Evolutionary conservation across 1,140 invertebrate species (phyloP), one percentile per base, ranked within the genome.

Genomic region (Magallana gigas): DNA sequence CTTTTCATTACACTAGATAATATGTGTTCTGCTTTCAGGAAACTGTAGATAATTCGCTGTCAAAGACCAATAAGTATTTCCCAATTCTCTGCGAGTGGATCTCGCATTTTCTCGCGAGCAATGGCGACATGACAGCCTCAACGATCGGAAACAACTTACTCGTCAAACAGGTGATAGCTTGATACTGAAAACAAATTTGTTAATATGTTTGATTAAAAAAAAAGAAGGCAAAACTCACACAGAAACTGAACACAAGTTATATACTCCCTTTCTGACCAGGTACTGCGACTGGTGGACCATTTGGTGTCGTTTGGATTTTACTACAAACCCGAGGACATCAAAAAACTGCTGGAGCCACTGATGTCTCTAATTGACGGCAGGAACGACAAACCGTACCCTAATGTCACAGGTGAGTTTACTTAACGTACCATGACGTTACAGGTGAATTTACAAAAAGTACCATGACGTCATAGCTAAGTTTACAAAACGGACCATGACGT

Each of bases 111-210:
- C 91, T 94, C 5, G 91, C 88, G 14, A 87, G 90, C 12, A 94
- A 94, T 87, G 90, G 92, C 18, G 93, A 94, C 87, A 94, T 94
- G 93, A 93, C 92, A 12, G 92, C 93, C 5, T 93, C 93, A 9
- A 59, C 91, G 85, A 92, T 94, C 59, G 93, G 93, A 7, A 92
- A 94, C 86, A 94, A 94, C 87, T 92, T 93, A 91, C 91, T 94
- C 9, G 92, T 93, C 48, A 88, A 91, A 88, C 94, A 94, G 92
- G 93, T 94, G 36, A 48, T 48, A 48, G 5, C 36, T 48, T 48
- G 36, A 48, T 48, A 48, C 36, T 48, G 36, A 48, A 48, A 48
- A 48, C 2, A 4, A 48, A 48, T 48, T 5, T 48, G 36, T 48
- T 4, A 48, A 48, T 48, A 48, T 48, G 36, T 48, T 48, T 48